These are phyloP conservation scores for Drosophila leonis DNA, from an alignment of 2,888 invertebrate species.

Conservation along the genomic window DNA sequence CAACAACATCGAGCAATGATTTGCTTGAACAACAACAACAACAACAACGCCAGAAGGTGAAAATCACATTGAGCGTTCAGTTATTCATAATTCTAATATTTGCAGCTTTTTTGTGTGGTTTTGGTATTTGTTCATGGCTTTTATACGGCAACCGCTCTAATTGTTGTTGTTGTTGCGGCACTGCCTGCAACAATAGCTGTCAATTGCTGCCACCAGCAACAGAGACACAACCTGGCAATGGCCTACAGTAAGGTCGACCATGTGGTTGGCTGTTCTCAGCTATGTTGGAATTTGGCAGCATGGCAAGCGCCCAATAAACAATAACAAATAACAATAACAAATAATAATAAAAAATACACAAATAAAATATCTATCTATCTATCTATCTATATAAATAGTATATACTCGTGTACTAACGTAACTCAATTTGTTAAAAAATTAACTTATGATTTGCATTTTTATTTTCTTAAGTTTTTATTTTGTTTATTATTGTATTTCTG, in stretches of 20 bases:
- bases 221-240: conserved; percentile 47
- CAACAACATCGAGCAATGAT: conserved; percentile 44
- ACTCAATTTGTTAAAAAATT: conserved; percentile 33
- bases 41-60: conserved; percentile 84
- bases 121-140: conserved; percentile 85
- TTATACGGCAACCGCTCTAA: conserved; percentile 73
- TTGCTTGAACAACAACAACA: conserved; percentile 41
- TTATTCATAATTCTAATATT: conserved; percentile 83
- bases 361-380: not conserved
- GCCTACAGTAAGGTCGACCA: conserved; percentile 52
- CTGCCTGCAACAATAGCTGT: conserved; percentile 41
- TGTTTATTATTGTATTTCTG: conserved; percentile 39
- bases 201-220: conserved; percentile 36
- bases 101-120: conserved; percentile 85
- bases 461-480: conserved; percentile 35
- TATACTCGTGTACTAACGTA: conserved; percentile 48
- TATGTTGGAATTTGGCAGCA: conserved; percentile 19
- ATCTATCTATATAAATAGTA: not conserved
- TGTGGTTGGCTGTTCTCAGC: conserved; percentile 17
- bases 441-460: conserved; percentile 37
- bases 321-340: conserved; percentile 28
- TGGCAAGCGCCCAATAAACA: conserved; percentile 38
- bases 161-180: conserved; percentile 70
- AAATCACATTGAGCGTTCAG: conserved; percentile 85
- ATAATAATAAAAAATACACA: conserved; percentile 14